phyloP scores from a whole-genome alignment of 2,113 vertebrate genomes.

The Cyanistes caeruleus region DNA sequence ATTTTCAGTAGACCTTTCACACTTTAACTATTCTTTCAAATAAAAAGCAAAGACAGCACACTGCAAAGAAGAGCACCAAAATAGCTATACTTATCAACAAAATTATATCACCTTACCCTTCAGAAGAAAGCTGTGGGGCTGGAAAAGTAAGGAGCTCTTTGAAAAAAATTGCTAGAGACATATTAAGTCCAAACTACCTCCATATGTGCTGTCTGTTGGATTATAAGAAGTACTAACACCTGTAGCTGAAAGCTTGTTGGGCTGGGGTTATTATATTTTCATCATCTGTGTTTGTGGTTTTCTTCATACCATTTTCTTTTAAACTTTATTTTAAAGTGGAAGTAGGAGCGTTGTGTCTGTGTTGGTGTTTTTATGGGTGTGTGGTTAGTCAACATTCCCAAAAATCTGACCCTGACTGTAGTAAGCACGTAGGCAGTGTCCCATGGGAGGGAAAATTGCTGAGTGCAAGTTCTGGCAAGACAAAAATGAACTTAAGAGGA shows the following conservation, averaged over 20 bases:
- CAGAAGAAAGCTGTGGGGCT: background rate
- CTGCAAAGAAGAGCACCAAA: background rate
- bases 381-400: background rate
- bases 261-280: background rate
- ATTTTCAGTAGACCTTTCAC: background rate
- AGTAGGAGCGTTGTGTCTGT: background rate
- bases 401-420: background rate
- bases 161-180: background rate
- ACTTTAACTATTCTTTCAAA: background rate
- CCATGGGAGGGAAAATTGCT: background rate
- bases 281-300: background rate
- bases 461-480: background rate
- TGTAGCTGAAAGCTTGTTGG: background rate
- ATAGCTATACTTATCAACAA: background rate
- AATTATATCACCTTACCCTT: background rate
- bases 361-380: background rate
- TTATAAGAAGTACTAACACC: background rate
- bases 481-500: background rate
- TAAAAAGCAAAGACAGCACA: background rate
- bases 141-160: background rate
- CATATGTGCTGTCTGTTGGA: background rate
- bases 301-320: background rate
- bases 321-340: background rate
- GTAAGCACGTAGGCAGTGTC: accelerated
- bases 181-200: background rate